A percentile compares a stretch with the other conserved stretches of the same genome.
Conservation (phyloP, 2,113 vertebrate species). For the Eurystomus gularis region DNA sequence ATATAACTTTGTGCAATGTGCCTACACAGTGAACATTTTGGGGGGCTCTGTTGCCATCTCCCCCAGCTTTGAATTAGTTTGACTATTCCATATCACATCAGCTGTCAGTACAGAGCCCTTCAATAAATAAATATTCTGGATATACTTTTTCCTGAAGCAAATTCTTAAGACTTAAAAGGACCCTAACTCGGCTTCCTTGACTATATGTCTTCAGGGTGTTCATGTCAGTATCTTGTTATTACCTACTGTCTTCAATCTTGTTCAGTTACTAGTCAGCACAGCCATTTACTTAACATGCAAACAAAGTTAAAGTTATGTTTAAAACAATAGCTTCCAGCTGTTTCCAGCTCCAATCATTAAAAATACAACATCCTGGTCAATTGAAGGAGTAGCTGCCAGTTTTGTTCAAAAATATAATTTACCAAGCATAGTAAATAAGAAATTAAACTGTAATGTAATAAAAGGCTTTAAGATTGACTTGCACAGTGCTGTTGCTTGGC, state of each 20-base stretch:
- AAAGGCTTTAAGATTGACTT: conserved; percentile 43
- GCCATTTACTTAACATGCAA: conserved; percentile 10
- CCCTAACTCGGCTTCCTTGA: neutral
- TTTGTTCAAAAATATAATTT: conserved; percentile 61
- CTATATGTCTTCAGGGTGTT: conserved; percentile 5
- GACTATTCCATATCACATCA: neutral
- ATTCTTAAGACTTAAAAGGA: neutral
- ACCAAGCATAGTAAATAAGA: conserved; percentile 30
- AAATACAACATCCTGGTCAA: conserved; percentile 38
- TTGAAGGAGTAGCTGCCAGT: conserved; percentile 43
- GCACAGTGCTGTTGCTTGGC: neutral
- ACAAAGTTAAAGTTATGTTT: conserved; percentile 40
- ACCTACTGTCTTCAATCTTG: neutral
- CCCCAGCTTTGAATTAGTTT: neutral
- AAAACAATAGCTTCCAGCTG: conserved; percentile 46
- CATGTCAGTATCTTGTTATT: conserved; percentile 19
- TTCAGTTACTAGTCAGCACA: conserved; percentile 1
- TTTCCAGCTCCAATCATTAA: conserved; percentile 39
- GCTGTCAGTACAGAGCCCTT: neutral
- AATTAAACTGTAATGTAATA: conserved; percentile 52
- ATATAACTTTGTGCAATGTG: neutral
- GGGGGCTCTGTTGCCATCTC: neutral
- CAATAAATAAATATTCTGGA: neutral
- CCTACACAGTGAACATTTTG: neutral
- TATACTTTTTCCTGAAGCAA: neutral